Base-by-base conservation (phyloP, 64 coral and sea anemone genomes). In the Stylophora pistillata region DNA sequence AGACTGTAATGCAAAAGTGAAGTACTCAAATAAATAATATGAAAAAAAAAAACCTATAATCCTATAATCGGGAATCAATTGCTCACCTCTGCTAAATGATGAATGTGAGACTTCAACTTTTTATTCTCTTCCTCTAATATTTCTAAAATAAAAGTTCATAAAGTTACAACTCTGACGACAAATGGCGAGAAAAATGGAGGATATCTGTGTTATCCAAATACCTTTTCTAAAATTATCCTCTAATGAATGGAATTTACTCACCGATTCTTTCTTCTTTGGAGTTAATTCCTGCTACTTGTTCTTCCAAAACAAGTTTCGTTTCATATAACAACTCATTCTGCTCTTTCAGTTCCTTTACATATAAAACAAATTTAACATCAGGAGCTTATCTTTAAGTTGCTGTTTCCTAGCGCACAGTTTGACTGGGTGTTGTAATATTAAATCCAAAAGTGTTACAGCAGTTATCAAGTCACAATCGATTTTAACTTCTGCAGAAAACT, bases 271-370 rank as follows among this genome's bases (percentile, higher is more conserved):
- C 96, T 56, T 94, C 89, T 74, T 95, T 98, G 5, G 63, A 58
- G 61, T 80, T 88, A 56, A 98, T 70, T 32, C 89, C 87, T 18
- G 79, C 37, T 1, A 98, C 52, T 54, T 98, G 96, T 41, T 94
- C 89, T 74, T 95, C 93, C 26, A 98, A 69, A 33, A 98, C 89
- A 58, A 86, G 29, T 81, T 88, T 94, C 25, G 93, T 95, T 18
- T 98, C 90, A 70, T 95, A 98, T 16, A 98, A 69, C 25, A 98
- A 37, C 20, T 95, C 93, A 41, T 98, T 98, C 68, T 98, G 88
- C 68, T 98, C 96, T 85, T 98, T 94, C 29, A 98, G 60, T 82
- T 98, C 96, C 96, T 98, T 71, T 17, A 54, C 57, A 55, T 17
- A 25, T 12, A 74, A 63, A 15, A 85, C 26, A 75, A 54, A 9